A percentile compares a stretch with the other conserved stretches of the same genome.
phyloP scores from a whole-genome alignment of 2,888 invertebrate genomes.

The Aporophyla nigra region DNA sequence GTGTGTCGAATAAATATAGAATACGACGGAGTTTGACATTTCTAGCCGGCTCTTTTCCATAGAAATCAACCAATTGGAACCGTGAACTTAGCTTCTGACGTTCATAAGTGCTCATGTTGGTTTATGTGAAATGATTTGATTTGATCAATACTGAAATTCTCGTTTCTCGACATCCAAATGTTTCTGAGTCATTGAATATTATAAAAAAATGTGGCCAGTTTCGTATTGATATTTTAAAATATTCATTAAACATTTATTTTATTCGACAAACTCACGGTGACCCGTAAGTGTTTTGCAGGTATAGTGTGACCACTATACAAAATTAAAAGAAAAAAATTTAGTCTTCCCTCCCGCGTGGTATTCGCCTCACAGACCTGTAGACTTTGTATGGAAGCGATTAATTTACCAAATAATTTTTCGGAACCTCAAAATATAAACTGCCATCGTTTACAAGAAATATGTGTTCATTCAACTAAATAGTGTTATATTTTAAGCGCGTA shows the following conservation, averaged over 20 bases:
- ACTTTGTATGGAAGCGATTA: neutral
- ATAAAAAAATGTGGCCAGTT: neutral
- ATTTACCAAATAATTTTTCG: neutral
- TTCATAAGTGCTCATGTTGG: too few relatives aligned
- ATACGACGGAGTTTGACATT: neutral
- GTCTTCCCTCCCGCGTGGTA: neutral
- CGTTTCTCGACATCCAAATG: neutral
- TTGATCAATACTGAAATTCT: neutral
- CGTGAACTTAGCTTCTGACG: too few relatives aligned
- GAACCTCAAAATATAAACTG: neutral
- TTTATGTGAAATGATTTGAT: too few relatives aligned
- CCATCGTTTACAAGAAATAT: neutral
- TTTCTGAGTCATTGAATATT: neutral
- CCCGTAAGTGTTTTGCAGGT: too few relatives aligned
- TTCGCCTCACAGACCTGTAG: neutral
- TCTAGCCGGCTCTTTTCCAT: too few relatives aligned
- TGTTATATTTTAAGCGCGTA: slow-evolving; percentile 9
- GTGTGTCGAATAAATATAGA: neutral
- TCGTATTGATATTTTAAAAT: too few relatives aligned
- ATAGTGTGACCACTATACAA: neutral
- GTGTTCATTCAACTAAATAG: neutral
- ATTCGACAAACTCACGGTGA: neutral
- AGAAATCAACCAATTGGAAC: too few relatives aligned
- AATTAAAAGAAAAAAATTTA: neutral
- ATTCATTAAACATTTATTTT: neutral